A percentile compares a stretch with the other conserved stretches of the same genome.
Conservation (phyloP, 2,888 invertebrate species). For the Leptopilina myrica region DNA sequence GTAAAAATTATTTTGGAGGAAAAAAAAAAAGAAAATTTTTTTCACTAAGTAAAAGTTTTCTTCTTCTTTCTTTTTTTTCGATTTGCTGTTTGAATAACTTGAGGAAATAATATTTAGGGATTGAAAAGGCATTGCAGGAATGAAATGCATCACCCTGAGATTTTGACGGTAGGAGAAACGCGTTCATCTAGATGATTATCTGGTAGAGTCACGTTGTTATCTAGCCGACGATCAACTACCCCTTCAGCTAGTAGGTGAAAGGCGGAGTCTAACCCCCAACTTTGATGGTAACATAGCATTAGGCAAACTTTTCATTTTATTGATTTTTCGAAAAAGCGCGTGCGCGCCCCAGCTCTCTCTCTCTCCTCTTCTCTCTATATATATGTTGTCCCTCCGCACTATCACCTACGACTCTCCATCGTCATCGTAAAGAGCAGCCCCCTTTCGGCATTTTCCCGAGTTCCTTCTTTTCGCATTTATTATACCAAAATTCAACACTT, state of each 20-base stretch:
- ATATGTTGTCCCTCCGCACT: slow-evolving; percentile 70
- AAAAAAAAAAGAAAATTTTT: neutral
- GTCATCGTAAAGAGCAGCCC: slow-evolving; percentile 68
- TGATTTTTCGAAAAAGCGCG: slow-evolving; percentile 77
- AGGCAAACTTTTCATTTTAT: slow-evolving; percentile 77
- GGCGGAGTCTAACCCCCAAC: slow-evolving; percentile 74
- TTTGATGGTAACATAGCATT: slow-evolving; percentile 72
- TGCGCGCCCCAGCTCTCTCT: slow-evolving; percentile 70
- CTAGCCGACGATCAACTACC: slow-evolving; percentile 70
- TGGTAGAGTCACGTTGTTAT: slow-evolving; percentile 67
- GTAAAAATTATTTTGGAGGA: too few relatives aligned
- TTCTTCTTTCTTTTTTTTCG: neutral
- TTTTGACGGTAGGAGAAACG: slow-evolving; percentile 55
- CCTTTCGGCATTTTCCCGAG: slow-evolving; percentile 50
- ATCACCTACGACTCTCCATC: slow-evolving; percentile 71
- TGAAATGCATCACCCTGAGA: slow-evolving; percentile 66
- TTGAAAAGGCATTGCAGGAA: slow-evolving; percentile 41
- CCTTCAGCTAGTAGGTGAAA: slow-evolving; percentile 73
- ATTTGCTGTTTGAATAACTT: neutral
- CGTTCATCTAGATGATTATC: slow-evolving; percentile 75
- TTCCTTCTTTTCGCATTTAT: slow-evolving; percentile 6
- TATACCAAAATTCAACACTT: neutral
- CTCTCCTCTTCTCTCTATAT: too few relatives aligned
- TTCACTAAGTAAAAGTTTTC: too few relatives aligned
- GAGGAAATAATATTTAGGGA: too few relatives aligned